phyloP scores from a whole-genome alignment of 2,113 vertebrate genomes.

The Gymnobelideus leadbeateri region DNA sequence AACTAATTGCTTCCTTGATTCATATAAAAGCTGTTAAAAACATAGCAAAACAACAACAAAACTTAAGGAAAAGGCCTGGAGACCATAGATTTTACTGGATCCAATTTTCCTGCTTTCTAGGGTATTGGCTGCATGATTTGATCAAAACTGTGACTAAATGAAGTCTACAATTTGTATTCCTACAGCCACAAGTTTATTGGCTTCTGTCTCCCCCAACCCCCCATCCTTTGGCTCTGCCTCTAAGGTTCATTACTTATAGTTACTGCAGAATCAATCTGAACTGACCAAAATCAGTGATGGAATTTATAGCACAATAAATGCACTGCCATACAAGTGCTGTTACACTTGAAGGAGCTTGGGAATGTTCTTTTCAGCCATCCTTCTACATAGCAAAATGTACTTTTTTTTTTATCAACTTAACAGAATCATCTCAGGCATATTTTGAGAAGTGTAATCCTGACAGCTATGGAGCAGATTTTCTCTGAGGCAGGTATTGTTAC shows the following conservation, averaged over 20 bases:
- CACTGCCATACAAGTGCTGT: slow-evolving; percentile 79
- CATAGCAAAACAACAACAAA: slow-evolving; percentile 43
- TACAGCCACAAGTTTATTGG: slow-evolving; percentile 79
- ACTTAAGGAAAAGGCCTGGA: slow-evolving; percentile 30
- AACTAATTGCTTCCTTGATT: slow-evolving; percentile 23
- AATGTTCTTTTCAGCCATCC: slow-evolving; percentile 81
- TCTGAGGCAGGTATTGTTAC: slow-evolving; percentile 80
- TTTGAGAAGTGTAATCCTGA: slow-evolving; percentile 84
- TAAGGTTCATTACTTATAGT: slow-evolving; percentile 88
- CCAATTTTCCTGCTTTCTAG: slow-evolving; percentile 75
- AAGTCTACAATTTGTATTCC: slow-evolving; percentile 82
- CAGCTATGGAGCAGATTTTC: slow-evolving; percentile 82
- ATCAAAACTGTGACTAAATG: slow-evolving; percentile 83
- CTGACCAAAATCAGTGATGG: slow-evolving; percentile 86
- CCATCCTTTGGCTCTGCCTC: slow-evolving; percentile 71
- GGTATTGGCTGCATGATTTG: slow-evolving; percentile 78
- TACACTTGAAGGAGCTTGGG: slow-evolving; percentile 80
- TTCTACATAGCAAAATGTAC: slow-evolving; percentile 74
- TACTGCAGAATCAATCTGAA: slow-evolving; percentile 87
- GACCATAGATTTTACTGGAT: slow-evolving; percentile 59
- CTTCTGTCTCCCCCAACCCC: slow-evolving; percentile 40
- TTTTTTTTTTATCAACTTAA: slow-evolving; percentile 85
- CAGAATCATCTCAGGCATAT: slow-evolving; percentile 82
- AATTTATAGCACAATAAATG: slow-evolving; percentile 87
- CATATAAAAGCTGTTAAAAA: slow-evolving; percentile 58